Percentiles rank a stretch among this genome's conserved stretches.
Evolutionary conservation across 2,113 vertebrate species (phyloP).

Genomic region (Meleagris gallopavo): DNA sequence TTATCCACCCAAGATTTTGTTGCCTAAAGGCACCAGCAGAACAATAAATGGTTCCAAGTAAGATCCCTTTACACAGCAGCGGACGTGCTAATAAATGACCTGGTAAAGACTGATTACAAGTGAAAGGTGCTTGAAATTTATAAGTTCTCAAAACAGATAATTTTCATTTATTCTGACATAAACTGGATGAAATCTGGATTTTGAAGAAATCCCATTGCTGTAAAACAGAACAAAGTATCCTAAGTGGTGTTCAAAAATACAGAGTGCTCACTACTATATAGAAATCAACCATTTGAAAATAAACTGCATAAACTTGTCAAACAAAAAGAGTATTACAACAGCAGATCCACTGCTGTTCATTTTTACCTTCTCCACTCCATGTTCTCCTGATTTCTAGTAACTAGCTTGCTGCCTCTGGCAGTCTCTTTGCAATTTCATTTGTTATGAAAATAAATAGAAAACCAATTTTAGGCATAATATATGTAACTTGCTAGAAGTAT

Average conservation of each 20-base stretch:
- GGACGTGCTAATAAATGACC: not conserved
- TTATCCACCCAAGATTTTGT: not conserved
- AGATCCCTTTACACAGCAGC: not conserved
- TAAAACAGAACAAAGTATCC: not conserved
- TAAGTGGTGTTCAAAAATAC: not conserved
- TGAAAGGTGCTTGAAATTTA: not conserved
- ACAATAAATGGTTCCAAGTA: not conserved
- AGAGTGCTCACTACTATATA: not conserved
- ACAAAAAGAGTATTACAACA: not conserved
- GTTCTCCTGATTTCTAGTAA: not conserved
- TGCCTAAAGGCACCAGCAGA: not conserved
- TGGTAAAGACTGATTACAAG: not conserved
- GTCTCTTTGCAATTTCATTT: not conserved
- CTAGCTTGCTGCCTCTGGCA: not conserved
- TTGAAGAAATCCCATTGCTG: not conserved
- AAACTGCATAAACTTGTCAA: not conserved
- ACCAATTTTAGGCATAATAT: not conserved
- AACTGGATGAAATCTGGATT: not conserved
- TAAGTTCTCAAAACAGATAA: not conserved
- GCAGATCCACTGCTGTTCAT: not conserved
- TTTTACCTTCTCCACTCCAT: not conserved
- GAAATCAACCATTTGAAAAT: not conserved
- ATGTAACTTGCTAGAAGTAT: not conserved
- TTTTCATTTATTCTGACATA: not conserved
- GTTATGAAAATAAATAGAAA: constrained; percentile 1